Base-by-base conservation (phyloP, 2,113 vertebrate species). In the Larimichthys polyactis region DNA sequence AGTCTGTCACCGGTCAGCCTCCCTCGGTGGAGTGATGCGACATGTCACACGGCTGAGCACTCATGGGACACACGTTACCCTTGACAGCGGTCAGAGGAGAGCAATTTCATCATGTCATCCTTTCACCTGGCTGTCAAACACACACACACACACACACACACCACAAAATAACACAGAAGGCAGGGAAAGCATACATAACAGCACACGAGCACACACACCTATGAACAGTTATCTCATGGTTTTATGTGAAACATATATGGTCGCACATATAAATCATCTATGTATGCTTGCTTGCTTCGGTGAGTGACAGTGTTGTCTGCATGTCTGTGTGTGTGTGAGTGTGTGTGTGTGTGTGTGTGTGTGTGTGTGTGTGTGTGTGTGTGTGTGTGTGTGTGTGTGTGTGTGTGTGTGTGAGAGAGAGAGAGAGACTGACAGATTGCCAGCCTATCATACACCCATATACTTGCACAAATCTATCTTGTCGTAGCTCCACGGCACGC, bases 401-500 rank as follows among this genome's bases (percentile, higher is more conserved):
- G n/a, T n/a, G n/a, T n/a, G n/a, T 27, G 79, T 32, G 78, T 62
- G 75, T 58, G 65, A 77, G 72, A 11, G 20, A 57, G 73, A 32
- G 71, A 55, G 67, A 73, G 72, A 32, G 86, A 89, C 83, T 90
- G 88, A 90, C 85, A 91, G 83, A 90, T 89, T 91, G 85, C 89
- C 89, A 88, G 79, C 92, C 90, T 88, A 92, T 92, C 92, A 88
- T 87, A 87, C 86, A 84, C 76, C 87, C 83, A 75, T 87, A 85
- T 76, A 74, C 83, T 80, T 74, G 83, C 88, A 91, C 91, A 91
- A 91, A 93, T 94, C 90, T 89, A 92, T 92, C 93, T 92, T 90
- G 87, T 90, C 82, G 11, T 82, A 87, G 91, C 85, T 64, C 78
- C 59, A 59, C 79, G 3, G 71, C 86, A 83, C 29, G 87, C 86